Percentiles rank a stretch among this genome's conserved stretches.
These are phyloP conservation scores for Andricus curvator DNA, from an alignment of 2,888 invertebrate species.

Conservation along the genomic window DNA sequence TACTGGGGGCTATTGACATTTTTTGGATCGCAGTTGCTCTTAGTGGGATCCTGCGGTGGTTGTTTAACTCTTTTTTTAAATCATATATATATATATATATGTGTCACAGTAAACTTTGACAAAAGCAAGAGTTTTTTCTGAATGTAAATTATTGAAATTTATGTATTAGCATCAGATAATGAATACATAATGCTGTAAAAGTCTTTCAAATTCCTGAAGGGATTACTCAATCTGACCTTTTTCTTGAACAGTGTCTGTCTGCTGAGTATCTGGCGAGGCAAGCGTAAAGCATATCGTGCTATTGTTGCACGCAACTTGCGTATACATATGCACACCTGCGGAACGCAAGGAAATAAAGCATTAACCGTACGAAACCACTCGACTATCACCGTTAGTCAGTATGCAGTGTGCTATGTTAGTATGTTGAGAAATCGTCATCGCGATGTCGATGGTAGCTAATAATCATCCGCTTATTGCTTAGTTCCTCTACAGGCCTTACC, in stretches of 20 bases:
- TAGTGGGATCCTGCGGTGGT: too few relatives aligned
- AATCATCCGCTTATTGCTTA: neutral
- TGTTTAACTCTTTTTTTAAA: too few relatives aligned
- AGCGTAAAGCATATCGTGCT: neutral
- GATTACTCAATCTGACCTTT: slow-evolving; percentile 13
- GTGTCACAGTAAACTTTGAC: too few relatives aligned
- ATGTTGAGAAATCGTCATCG: slow-evolving; percentile 20
- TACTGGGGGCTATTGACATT: too few relatives aligned
- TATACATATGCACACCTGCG: slow-evolving; percentile 19
- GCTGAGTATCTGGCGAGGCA: neutral
- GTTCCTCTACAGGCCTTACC: neutral
- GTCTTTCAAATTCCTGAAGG: neutral
- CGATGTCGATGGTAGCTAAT: slow-evolving; percentile 5
- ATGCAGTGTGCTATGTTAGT: neutral
- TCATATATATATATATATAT: too few relatives aligned
- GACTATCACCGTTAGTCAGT: slow-evolving; percentile 6
- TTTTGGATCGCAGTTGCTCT: too few relatives aligned
- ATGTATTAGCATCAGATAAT: neutral
- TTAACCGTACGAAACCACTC: neutral
- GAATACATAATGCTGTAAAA: neutral
- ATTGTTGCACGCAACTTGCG: slow-evolving; percentile 4
- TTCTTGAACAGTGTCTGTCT: neutral
- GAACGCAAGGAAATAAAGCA: slow-evolving; percentile 5
- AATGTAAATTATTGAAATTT: too few relatives aligned
- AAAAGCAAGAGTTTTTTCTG: too few relatives aligned